Evolutionary conservation across 2,888 invertebrate species (phyloP).

Genomic region (Sphecodes monilicornis): DNA sequence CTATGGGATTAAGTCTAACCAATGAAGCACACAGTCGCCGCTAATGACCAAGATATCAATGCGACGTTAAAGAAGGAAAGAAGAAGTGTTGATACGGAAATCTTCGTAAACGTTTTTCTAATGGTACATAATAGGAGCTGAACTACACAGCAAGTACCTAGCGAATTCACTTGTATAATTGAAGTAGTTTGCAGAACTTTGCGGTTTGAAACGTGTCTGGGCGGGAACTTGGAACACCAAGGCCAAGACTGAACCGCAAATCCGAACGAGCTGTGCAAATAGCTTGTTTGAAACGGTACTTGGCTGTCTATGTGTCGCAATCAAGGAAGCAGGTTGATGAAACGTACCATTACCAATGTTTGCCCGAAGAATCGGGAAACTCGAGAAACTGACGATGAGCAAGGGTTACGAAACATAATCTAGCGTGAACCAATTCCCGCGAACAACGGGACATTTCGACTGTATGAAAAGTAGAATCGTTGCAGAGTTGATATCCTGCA

Average conservation of each 20-base stretch:
- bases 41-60: too few relatives aligned
- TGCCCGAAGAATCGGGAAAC: neutral
- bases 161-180: slow-evolving; percentile 11
- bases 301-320: slow-evolving; percentile 5
- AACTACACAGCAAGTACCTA: neutral
- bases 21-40: too few relatives aligned
- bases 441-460: neutral
- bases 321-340: slow-evolving; percentile 12
- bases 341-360: slow-evolving; percentile 16
- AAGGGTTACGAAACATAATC: neutral
- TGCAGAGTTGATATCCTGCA: neutral
- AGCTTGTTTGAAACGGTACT: slow-evolving; percentile 16
- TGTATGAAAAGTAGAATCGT: neutral
- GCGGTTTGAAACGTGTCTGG: slow-evolving; percentile 37
- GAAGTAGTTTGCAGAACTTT: slow-evolving; percentile 28
- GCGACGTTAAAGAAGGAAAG: too few relatives aligned
- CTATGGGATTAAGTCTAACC: too few relatives aligned
- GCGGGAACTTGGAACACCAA: slow-evolving; percentile 33
- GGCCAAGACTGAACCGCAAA: slow-evolving; percentile 43
- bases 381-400: neutral
- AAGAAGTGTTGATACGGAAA: too few relatives aligned
- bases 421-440: neutral
- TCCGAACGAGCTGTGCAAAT: slow-evolving; percentile 26
- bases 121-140: neutral
- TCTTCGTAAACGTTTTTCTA: neutral